These are phyloP conservation scores for Gavia stellata DNA, from an alignment of 2,113 vertebrate species.

Conservation along the genomic window DNA sequence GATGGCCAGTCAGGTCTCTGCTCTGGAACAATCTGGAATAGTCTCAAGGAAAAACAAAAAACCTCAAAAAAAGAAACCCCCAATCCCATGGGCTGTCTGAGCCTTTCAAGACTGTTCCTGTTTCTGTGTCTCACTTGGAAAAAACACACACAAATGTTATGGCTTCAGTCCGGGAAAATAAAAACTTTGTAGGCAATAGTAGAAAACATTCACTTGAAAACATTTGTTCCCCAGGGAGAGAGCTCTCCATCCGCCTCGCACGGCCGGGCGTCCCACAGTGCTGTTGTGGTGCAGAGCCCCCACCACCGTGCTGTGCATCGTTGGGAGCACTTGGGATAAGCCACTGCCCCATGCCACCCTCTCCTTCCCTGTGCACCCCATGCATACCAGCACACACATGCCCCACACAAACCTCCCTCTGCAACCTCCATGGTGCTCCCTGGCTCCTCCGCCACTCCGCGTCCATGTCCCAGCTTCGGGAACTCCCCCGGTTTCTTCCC, in stretches of 20 bases:
- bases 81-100: not conserved
- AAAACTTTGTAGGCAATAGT: not conserved
- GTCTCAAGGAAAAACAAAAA: not conserved
- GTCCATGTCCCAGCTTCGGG: not conserved
- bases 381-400: not conserved
- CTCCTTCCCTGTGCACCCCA: not conserved
- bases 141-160: not conserved
- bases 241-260: fast-evolving
- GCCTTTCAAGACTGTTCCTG: not conserved
- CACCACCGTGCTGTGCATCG: fast-evolving
- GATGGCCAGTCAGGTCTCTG: not conserved
- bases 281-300: fast-evolving
- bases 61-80: no score
- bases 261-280: fast-evolving
- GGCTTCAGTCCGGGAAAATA: not conserved
- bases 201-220: not conserved
- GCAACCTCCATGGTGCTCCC: not conserved
- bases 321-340: not conserved
- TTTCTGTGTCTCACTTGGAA: not conserved
- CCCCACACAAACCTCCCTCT: not conserved
- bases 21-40: not conserved
- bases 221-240: fast-evolving
- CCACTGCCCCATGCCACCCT: not conserved
- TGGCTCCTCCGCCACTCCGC: fast-evolving
- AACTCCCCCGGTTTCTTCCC: not conserved